Evolutionary conservation across 2,888 invertebrate genomes (phyloP).

Genomic region (Sphaeridia pumilis): DNA sequence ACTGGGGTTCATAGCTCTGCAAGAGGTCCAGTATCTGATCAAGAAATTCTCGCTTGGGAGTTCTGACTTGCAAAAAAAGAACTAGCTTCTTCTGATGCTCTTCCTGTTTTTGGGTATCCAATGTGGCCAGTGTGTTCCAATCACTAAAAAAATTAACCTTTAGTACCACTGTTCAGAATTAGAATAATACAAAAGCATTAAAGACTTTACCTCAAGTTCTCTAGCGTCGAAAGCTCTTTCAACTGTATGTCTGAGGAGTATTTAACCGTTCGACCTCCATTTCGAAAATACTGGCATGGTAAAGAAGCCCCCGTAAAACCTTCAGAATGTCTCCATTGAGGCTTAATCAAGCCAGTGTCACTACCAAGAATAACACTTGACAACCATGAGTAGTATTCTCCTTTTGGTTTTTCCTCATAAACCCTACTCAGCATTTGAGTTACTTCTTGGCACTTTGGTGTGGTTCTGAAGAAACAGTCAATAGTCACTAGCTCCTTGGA

Average conservation of each 20-base stretch:
- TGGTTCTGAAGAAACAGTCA: neutral
- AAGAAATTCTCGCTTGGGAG: no score
- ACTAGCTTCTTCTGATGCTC: no score
- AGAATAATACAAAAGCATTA: no score
- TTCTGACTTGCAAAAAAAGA: no score
- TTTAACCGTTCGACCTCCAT: neutral
- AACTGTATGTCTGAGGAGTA: neutral
- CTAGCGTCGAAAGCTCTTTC: neutral
- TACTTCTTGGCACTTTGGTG: neutral
- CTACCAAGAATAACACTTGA: neutral
- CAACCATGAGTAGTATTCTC: neutral
- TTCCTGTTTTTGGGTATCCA: no score
- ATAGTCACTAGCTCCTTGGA: neutral
- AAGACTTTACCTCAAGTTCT: neutral
- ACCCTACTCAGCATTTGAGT: neutral
- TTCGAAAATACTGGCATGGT: slow-evolving; percentile 6
- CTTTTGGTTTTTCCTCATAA: neutral
- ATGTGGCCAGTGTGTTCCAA: no score
- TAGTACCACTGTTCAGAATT: no score
- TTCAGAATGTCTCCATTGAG: neutral
- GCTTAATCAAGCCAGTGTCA: neutral
- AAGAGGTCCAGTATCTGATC: no score
- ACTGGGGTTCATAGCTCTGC: no score
- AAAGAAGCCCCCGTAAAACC: slow-evolving; percentile 5
- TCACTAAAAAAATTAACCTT: no score